Base-by-base conservation (phyloP, 64 coral and sea anemone species). In the Pachyseris speciosa region DNA sequence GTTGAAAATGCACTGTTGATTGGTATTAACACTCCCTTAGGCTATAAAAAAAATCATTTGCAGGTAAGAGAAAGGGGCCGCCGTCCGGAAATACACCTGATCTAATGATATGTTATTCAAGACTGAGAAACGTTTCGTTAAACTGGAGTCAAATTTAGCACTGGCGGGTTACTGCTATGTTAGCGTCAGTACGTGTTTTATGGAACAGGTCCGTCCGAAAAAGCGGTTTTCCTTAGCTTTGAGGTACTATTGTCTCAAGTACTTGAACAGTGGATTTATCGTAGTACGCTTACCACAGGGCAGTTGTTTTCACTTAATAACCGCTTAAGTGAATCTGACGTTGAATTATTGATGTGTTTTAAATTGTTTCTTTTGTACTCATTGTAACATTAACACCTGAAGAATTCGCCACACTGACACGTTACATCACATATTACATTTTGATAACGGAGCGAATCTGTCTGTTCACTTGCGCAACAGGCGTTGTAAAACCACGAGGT, bases 341-440 rank as follows among this genome's bases (percentile, higher is more conserved):
- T 76, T 50, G 9, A 17, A 27, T 34, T 40, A 76, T 76, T 51
- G 42, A 31, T 76, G 0, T 48, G n/a, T 19, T 76, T 76, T 76
- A 30, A 76, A 51, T 76, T 76, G 70, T 74, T 74, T 44, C 37
- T 74, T 74, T 74, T 37, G 30, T 22, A 40, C 37, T 17, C 33
- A 71, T 16, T 70, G 15, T 37, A 15, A 39, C 34, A 2, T 6
- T 26, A 43, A 44, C 40, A 1, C 6, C 19, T 5, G 25, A 44
- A 38, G 45, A 45, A 43, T 74, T 74, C n/a, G n/a, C n/a, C n/a
- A n/a, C n/a, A 15, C 8, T 20, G 52, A 15, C 12, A 74, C 42
- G n/a, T 74, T 74, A 26, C 40, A 74, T 26, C 45, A 40, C 36
- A 40, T 17, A 28, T 39, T 8, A 43, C 40, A 1, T 70, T 37